phyloP scores from a whole-genome alignment of 2,797 vertebrate species.

The Micropoecilia bifurca region DNA sequence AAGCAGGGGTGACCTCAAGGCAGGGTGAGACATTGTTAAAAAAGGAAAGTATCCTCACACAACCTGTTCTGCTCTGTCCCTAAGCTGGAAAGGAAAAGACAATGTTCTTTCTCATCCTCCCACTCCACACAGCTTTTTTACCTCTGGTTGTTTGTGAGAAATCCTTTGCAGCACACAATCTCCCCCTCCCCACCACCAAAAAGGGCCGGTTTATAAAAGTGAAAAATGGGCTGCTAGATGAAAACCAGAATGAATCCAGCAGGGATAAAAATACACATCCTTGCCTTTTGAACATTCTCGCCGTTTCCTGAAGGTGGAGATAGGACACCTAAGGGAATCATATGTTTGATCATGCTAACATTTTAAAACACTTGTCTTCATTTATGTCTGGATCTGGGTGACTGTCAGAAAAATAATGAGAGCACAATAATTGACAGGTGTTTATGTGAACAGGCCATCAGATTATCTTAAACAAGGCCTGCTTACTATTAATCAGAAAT shows the following conservation, averaged over 20 bases:
- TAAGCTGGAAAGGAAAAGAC: slow-evolving; percentile 72
- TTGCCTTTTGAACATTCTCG: slow-evolving; percentile 59
- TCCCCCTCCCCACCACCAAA: slow-evolving; percentile 17
- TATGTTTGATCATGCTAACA: slow-evolving; percentile 41
- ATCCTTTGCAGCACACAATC: slow-evolving; percentile 56
- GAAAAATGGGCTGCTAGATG: slow-evolving; percentile 53
- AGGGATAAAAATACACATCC: slow-evolving; percentile 63
- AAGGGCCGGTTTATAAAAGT: slow-evolving; percentile 53
- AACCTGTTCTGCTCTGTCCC: slow-evolving; percentile 76
- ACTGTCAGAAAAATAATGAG: slow-evolving; percentile 1
- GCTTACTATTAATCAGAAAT: slow-evolving; percentile 31
- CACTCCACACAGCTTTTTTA: slow-evolving; percentile 72
- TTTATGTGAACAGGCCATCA: neutral
- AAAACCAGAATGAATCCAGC: slow-evolving; percentile 57
- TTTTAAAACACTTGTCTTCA: slow-evolving; percentile 14
- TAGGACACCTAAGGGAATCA: slow-evolving; percentile 51
- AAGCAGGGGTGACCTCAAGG: slow-evolving; percentile 62
- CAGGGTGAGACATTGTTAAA: slow-evolving; percentile 69
- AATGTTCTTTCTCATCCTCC: slow-evolving; percentile 79
- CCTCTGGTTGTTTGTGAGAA: slow-evolving; percentile 72
- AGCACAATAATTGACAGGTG: neutral
- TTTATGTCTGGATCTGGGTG: slow-evolving; percentile 2
- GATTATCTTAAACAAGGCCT: slow-evolving; percentile 10
- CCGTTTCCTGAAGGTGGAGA: slow-evolving; percentile 43
- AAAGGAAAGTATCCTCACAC: slow-evolving; percentile 74